phyloP scores from a whole-genome alignment of 2,113 vertebrate genomes.

The Tachycineta bicolor region DNA sequence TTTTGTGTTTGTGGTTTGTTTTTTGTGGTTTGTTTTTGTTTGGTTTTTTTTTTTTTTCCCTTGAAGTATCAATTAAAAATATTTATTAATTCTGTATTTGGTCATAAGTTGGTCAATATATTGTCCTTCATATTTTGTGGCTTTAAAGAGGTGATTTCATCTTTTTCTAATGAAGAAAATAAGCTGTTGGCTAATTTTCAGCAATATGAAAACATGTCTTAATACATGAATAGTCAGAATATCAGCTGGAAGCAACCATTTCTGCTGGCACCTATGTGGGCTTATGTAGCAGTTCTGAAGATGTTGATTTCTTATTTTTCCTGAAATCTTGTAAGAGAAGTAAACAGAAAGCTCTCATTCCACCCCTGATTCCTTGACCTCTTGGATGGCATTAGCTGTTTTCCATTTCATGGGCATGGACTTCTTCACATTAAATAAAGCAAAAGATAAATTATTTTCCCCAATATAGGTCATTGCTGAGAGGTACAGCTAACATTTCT shows the following conservation, averaged over 20 bases:
- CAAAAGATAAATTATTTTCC: not conserved
- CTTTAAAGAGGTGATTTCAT: not conserved
- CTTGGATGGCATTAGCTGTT: not conserved
- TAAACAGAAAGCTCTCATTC: not conserved
- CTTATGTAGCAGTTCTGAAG: not conserved
- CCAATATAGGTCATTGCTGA: not conserved
- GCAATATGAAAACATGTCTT: not conserved
- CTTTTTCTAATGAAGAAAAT: not conserved
- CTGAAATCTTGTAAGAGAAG: not conserved
- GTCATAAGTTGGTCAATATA: not conserved
- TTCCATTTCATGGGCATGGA: not conserved
- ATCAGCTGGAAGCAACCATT: not conserved
- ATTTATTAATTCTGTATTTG: not conserved
- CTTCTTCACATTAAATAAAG: not conserved
- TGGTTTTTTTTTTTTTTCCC: not conserved
- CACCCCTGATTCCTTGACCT: not conserved
- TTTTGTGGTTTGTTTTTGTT: not conserved
- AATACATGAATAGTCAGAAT: not conserved
- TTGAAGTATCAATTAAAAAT: not conserved
- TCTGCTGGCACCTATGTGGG: not conserved
- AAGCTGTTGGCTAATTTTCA: not conserved
- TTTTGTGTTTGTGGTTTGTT: not conserved
- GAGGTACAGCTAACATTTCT: not conserved
- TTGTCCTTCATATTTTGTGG: not conserved
- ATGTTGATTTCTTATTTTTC: not conserved